Conservation (phyloP, 2,888 invertebrate genomes). For the Eremobia ochroleuca region DNA sequence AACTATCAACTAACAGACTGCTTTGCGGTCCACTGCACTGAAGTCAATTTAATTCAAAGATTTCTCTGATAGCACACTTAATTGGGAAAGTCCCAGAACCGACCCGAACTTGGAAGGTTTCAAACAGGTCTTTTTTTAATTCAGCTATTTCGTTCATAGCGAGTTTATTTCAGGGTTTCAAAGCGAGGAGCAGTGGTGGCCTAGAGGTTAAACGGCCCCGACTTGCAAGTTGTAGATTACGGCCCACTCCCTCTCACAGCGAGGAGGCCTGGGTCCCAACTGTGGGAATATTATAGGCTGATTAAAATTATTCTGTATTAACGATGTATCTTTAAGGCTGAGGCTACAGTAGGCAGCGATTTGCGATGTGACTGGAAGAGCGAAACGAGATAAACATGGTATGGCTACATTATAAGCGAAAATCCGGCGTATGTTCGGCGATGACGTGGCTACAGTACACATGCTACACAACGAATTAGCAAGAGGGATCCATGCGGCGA, state of each 20-base stretch:
- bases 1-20: background rate
- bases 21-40: background rate
- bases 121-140: background rate
- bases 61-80: background rate
- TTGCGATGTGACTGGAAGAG: no score
- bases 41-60: background rate
- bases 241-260: background rate
- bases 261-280: background rate
- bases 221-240: background rate
- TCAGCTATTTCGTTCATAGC: no score
- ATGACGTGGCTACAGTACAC: no score
- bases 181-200: background rate
- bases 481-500: no score
- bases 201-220: background rate
- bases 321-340: background rate
- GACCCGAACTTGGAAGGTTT: background rate
- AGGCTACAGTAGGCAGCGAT: no score
- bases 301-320: background rate
- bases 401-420: no score
- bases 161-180: background rate
- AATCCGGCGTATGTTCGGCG: no score
- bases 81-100: background rate
- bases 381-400: no score
- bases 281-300: background rate
- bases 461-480: no score